Percentiles rank a stretch among this genome's conserved stretches.
Evolutionary conservation across 2,888 invertebrate genomes (phyloP).

Genomic region (Junonia oenone): DNA sequence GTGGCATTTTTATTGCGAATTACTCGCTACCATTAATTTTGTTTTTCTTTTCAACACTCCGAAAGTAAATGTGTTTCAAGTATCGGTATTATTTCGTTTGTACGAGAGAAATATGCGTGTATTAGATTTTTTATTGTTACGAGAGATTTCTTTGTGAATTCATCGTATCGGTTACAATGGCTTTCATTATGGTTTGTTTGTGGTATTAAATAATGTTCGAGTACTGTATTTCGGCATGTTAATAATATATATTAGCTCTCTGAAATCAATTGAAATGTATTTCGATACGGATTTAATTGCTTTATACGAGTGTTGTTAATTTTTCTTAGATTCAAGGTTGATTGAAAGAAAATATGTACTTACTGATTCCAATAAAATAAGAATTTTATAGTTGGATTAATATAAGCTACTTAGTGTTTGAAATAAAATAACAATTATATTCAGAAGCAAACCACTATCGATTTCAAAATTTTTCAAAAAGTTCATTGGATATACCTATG

Average conservation of each 20-base stretch:
- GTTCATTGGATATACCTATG: no score
- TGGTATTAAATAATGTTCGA: constrained; percentile 42
- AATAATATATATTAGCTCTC: not conserved
- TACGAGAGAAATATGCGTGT: constrained; percentile 46
- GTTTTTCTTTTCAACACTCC: constrained; percentile 65
- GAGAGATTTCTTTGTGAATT: constrained; percentile 36
- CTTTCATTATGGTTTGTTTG: constrained; percentile 21
- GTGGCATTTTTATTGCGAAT: constrained; percentile 80
- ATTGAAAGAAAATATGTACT: not conserved
- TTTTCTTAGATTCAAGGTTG: not conserved
- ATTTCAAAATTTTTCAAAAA: no score
- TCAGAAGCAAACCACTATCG: no score
- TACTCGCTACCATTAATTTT: constrained; percentile 78
- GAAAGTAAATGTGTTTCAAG: constrained; percentile 61
- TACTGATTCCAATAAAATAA: no score
- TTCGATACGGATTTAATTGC: not conserved
- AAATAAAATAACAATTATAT: no score
- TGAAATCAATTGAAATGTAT: not conserved
- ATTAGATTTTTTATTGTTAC: constrained; percentile 43
- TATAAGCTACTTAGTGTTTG: no score
- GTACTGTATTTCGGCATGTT: constrained; percentile 28
- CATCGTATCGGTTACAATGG: constrained; percentile 61
- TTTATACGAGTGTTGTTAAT: not conserved
- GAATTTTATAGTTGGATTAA: no score
- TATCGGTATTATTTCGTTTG: constrained; percentile 45